phyloP scores from a whole-genome alignment of 1,140 invertebrate genomes.

The Drosophila arizonae region DNA sequence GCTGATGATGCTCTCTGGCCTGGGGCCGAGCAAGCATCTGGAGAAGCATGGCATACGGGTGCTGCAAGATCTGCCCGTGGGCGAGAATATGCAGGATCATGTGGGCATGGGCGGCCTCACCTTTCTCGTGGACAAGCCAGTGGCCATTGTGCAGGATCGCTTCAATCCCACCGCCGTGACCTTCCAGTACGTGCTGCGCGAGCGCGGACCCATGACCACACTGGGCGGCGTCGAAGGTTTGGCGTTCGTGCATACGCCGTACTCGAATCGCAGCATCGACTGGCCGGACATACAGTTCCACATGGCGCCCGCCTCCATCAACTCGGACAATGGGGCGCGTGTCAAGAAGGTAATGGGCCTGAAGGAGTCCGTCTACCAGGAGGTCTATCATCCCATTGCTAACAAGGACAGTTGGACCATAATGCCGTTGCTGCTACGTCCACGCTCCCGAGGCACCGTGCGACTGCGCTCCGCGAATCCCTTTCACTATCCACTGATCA shows the following conservation, averaged over 20 bases:
- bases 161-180: conserved; percentile 89
- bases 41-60: conserved; percentile 88
- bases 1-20: conserved; percentile 93
- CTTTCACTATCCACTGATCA: conserved; percentile 91
- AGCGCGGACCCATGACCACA: conserved; percentile 92
- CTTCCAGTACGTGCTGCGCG: conserved; percentile 90
- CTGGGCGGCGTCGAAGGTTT: conserved; percentile 93
- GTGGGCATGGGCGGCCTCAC: conserved; percentile 92
- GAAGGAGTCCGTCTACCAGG: conserved; percentile 91
- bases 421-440: conserved; percentile 91
- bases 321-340: conserved; percentile 89
- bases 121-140: conserved; percentile 90
- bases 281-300: conserved; percentile 94
- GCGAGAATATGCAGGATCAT: conserved; percentile 92
- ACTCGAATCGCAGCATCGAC: conserved; percentile 88
- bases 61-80: conserved; percentile 88
- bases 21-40: conserved; percentile 91
- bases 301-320: conserved; percentile 93
- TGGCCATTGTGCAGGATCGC: conserved; percentile 89
- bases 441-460: conserved; percentile 91
- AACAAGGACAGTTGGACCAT: conserved; percentile 92
- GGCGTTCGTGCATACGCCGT: conserved; percentile 92
- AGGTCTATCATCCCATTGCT: conserved; percentile 89
- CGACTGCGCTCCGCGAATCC: conserved; percentile 90
- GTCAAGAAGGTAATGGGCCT: conserved; percentile 91